Conservation (phyloP, 2,797 vertebrate species). For the Enoplosus armatus region DNA sequence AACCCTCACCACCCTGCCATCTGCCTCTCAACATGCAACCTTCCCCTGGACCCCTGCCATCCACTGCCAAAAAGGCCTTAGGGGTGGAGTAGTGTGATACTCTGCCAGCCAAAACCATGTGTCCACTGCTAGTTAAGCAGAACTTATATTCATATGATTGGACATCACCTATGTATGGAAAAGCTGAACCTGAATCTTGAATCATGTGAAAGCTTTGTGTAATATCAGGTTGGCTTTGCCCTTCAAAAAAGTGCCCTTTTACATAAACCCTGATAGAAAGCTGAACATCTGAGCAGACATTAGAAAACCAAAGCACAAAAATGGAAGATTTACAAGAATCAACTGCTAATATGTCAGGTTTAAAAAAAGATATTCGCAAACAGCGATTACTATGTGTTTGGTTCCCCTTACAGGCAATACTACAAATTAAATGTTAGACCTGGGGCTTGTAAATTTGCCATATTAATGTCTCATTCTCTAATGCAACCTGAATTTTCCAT, state of each 20-base stretch:
- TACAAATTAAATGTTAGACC: slow-evolving; percentile 3
- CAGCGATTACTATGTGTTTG: slow-evolving; percentile 9
- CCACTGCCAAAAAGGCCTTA: slow-evolving; percentile 68
- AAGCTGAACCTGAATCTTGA: slow-evolving; percentile 4
- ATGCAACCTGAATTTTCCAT: slow-evolving; percentile 4
- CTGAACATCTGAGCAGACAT: slow-evolving; percentile 17
- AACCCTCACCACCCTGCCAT: slow-evolving; percentile 66
- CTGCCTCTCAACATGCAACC: slow-evolving; percentile 77
- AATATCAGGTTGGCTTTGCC: slow-evolving; percentile 9
- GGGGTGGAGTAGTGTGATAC: slow-evolving; percentile 62
- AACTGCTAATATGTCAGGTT: neutral
- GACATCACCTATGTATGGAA: slow-evolving; percentile 22
- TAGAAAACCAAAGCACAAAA: slow-evolving; percentile 18
- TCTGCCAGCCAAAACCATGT: slow-evolving; percentile 65
- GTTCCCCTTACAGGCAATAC: neutral
- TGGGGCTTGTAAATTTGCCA: slow-evolving; percentile 1
- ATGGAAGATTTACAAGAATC: neutral
- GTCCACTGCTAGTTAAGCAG: slow-evolving; percentile 64
- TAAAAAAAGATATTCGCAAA: neutral
- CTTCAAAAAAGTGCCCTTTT: slow-evolving; percentile 22
- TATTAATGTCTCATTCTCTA: slow-evolving; percentile 11
- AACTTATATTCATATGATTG: slow-evolving; percentile 44
- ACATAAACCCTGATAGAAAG: slow-evolving; percentile 12
- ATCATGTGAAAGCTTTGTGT: slow-evolving; percentile 14
- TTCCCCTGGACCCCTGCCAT: slow-evolving; percentile 71